These are phyloP conservation scores for Dermolepida albohirtum DNA, from an alignment of 2,888 invertebrate species.

Conservation along the genomic window DNA sequence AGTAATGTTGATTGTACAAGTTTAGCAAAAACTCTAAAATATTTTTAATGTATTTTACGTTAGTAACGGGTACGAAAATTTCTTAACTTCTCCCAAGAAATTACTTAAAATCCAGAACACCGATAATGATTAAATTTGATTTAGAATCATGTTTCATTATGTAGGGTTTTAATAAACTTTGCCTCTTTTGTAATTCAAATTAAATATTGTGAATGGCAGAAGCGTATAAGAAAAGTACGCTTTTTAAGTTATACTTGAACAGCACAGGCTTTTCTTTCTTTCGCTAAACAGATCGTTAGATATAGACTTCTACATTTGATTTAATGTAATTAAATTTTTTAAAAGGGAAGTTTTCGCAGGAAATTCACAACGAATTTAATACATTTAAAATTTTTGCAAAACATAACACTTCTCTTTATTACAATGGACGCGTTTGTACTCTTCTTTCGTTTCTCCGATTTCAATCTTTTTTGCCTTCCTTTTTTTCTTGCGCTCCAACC, in stretches of 20 bases:
- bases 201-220: no score
- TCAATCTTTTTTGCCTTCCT: constrained; percentile 12
- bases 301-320: constrained; percentile 20
- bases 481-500: not conserved
- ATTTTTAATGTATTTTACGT: no score
- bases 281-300: constrained; percentile 5
- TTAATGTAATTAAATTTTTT: constrained; percentile 33
- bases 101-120: no score
- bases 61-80: no score
- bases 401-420: constrained; percentile 28
- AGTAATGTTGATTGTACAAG: no score
- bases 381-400: constrained; percentile 30
- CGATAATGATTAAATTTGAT: no score
- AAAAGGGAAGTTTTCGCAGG: constrained; percentile 23
- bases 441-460: constrained; percentile 17
- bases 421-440: constrained; percentile 15
- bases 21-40: no score
- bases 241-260: not conserved
- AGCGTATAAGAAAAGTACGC: no score
- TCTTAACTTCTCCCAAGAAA: no score
- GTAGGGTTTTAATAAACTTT: no score
- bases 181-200: no score
- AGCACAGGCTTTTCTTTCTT: not conserved
- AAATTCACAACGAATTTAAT: constrained; percentile 19
- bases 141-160: no score